Evolutionary conservation across 2,888 invertebrate species (phyloP), one percentile per base, ranked within the genome.

Genomic region (Caenorhabditis imperialis): DNA sequence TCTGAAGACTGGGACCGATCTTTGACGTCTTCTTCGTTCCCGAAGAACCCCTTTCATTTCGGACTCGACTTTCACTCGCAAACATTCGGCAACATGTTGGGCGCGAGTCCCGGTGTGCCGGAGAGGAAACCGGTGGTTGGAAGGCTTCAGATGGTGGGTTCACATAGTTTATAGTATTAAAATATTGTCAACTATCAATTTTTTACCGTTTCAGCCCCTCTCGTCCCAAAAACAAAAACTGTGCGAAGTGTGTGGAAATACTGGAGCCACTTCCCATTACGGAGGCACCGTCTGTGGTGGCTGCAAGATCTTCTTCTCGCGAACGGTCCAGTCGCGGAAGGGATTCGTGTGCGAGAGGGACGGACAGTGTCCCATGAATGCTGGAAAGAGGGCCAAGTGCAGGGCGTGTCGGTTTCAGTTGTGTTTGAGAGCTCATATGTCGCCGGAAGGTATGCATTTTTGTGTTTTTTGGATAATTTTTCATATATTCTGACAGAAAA

Each of bases 261-360:
- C 33, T 2, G 61, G 61, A 0, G 76, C 76, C 27, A 69, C 76
- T n/a, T 63, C 63, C 0, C 76, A 76, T 20, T 76, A 76, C 45
- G 76, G 76, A 7, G 76, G 76, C 14, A 76, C 69, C 1, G 76
- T 76, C 20, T 76, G 76, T 44, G 77, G 77, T 5, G 77, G 73
- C 35, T 77, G 77, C 42, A 77, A 77, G 37, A 77, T 77, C 3
- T 74, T 74, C 61, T 77, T 77, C 53, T 69, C 77, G 2, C 53
- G 73, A 4, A 65, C 60, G 0, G 70, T 77, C 2, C 73, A 65
- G 30, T 62, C 53, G 1, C 37, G 60, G 6, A 60, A 69, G 23
- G 73, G 70, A 40, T 77, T 67, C 27, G 77, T 77, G 2, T 77
- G 77, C 40, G 77, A 77, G 10, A 47, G 65, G 4, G 67, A 74